Evolutionary conservation across 2,113 vertebrate genomes (phyloP).

Genomic region (Pangasianodon gigas): DNA sequence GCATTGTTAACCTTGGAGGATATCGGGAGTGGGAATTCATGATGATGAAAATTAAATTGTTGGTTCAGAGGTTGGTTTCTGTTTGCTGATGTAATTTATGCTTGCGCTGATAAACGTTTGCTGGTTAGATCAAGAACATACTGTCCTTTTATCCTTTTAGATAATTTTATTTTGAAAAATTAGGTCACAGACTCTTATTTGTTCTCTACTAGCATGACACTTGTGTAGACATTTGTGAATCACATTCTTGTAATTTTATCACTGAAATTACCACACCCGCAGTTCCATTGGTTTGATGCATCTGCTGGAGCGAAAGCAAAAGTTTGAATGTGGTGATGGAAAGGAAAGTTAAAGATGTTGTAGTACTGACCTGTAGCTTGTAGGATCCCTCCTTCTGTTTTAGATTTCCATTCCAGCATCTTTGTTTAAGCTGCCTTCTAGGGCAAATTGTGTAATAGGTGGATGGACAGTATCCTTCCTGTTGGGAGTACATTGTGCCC

Average conservation of each 20-base stretch:
- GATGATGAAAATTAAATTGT: not conserved
- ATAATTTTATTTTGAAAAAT: not conserved
- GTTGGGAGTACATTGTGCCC: not conserved
- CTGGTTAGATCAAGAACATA: not conserved
- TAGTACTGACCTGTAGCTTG: not conserved
- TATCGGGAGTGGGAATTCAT: not conserved
- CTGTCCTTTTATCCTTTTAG: not conserved
- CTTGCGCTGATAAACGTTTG: not conserved
- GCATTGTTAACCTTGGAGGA: not conserved
- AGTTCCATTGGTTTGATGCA: not conserved
- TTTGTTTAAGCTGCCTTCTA: conserved; percentile 6
- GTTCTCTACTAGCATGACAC: not conserved
- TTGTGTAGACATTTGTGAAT: not conserved
- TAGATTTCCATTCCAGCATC: not conserved
- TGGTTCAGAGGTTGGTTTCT: not conserved
- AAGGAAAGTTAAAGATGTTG: not conserved
- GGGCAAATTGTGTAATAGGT: not conserved
- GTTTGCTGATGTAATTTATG: not conserved
- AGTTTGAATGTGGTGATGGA: not conserved
- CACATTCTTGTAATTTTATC: not conserved
- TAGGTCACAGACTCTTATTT: not conserved
- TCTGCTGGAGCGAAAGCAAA: not conserved
- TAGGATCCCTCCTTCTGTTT: not conserved
- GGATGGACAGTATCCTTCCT: not conserved
- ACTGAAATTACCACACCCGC: not conserved